Percentiles rank a stretch among this genome's conserved stretches.
Conservation (phyloP, 2,113 vertebrate genomes). For the Eptesicus fuscus region DNA sequence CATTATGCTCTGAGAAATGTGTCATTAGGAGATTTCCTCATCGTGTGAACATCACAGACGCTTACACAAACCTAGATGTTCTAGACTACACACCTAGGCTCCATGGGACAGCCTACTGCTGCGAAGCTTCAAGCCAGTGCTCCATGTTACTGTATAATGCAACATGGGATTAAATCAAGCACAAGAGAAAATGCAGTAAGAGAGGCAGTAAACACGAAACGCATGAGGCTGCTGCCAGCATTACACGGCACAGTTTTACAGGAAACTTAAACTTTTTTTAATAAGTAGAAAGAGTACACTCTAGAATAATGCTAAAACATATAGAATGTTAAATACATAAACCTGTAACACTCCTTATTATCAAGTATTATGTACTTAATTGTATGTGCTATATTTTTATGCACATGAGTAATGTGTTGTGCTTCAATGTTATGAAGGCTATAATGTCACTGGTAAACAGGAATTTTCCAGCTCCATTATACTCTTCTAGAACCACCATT, state of each 20-base stretch:
- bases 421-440: neutral
- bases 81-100: neutral
- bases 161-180: neutral
- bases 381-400: neutral
- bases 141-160: neutral
- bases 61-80: neutral
- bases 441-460: neutral
- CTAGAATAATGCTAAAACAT: neutral
- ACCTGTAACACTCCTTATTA: neutral
- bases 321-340: neutral
- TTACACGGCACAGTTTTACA: neutral
- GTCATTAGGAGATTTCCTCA: neutral
- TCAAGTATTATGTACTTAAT: neutral
- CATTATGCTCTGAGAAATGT: neutral
- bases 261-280: neutral
- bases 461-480: neutral
- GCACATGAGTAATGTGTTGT: neutral
- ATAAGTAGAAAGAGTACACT: neutral
- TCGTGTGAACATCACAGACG: neutral
- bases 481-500: neutral
- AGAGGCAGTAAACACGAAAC: neutral
- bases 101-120: neutral
- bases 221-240: neutral
- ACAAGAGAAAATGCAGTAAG: neutral
- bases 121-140: neutral